phyloP scores from a whole-genome alignment of 2,113 vertebrate genomes.

The Turnix velox region DNA sequence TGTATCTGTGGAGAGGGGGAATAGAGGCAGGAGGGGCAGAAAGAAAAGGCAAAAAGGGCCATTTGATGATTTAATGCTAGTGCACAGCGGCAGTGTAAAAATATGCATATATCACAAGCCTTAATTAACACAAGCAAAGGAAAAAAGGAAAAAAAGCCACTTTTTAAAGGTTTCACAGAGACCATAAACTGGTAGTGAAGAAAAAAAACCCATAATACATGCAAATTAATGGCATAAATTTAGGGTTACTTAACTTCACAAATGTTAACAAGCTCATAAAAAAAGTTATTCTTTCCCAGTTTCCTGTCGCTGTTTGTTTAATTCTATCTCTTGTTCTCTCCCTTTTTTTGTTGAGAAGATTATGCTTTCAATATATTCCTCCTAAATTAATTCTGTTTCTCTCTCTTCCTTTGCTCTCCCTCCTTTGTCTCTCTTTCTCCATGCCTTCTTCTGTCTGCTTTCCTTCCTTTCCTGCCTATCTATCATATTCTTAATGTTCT shows the following conservation, averaged over 20 bases:
- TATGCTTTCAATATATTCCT: conserved; percentile 55
- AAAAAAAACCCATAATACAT: conserved; percentile 55
- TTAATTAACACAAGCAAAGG: conserved; percentile 67
- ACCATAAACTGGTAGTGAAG: conserved; percentile 40
- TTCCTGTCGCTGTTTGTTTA: conserved; percentile 50
- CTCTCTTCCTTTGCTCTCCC: not conserved
- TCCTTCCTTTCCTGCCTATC: conserved; percentile 20
- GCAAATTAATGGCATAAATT: conserved; percentile 70
- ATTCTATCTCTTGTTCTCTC: conserved; percentile 25
- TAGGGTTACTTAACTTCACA: conserved; percentile 73
- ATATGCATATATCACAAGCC: conserved; percentile 55
- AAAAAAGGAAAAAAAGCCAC: conserved; percentile 49
- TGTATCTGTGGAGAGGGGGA: not conserved
- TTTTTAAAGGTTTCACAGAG: conserved; percentile 62
- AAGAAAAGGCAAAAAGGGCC: not conserved
- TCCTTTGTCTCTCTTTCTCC: not conserved
- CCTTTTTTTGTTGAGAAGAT: conserved; percentile 41
- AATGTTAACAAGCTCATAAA: conserved; percentile 75
- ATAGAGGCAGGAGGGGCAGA: not conserved
- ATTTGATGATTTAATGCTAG: conserved; percentile 47
- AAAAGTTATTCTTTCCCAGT: conserved; percentile 64
- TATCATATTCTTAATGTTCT: conserved; percentile 22
- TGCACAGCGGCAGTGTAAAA: conserved; percentile 38
- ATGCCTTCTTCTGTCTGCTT: conserved; percentile 7
- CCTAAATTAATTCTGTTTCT: conserved; percentile 55